phyloP scores from a whole-genome alignment of 1,140 invertebrate genomes.

The Bombus confusus region DNA sequence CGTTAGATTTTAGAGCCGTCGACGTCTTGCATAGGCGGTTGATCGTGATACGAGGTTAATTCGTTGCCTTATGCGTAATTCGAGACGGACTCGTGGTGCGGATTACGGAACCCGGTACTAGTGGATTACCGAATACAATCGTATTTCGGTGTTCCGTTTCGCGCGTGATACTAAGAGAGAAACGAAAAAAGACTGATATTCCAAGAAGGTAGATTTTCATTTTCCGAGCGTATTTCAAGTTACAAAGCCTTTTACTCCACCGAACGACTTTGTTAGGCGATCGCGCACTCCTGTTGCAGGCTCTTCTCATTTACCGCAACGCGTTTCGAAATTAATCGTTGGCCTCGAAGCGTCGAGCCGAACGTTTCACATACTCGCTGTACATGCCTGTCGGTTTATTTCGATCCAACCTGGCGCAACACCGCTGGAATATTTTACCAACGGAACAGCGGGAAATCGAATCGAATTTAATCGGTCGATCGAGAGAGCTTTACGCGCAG shows the following conservation, averaged over 20 bases:
- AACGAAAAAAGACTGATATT: neutral
- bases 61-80: neutral
- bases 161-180: accelerated
- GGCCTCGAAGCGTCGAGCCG: neutral
- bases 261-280: neutral
- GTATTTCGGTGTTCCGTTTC: neutral
- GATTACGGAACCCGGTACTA: neutral
- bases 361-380: neutral
- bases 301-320: neutral
- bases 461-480: slow-evolving; percentile 9
- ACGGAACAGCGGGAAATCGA: neutral
- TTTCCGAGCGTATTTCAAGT: too few relatives aligned
- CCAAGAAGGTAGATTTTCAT: too few relatives aligned
- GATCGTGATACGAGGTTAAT: neutral
- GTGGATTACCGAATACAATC: too few relatives aligned
- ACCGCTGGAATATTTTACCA: neutral
- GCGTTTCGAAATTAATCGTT: neutral
- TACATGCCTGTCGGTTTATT: neutral
- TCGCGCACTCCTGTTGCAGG: neutral
- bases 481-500: neutral
- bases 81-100: neutral
- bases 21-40: too few relatives aligned
- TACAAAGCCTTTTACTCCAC: too few relatives aligned
- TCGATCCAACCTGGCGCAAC: neutral
- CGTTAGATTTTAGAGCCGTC: too few relatives aligned